These are phyloP conservation scores for Sarcophaga caerulescens DNA, from an alignment of 2,888 invertebrate genomes.

Conservation along the genomic window DNA sequence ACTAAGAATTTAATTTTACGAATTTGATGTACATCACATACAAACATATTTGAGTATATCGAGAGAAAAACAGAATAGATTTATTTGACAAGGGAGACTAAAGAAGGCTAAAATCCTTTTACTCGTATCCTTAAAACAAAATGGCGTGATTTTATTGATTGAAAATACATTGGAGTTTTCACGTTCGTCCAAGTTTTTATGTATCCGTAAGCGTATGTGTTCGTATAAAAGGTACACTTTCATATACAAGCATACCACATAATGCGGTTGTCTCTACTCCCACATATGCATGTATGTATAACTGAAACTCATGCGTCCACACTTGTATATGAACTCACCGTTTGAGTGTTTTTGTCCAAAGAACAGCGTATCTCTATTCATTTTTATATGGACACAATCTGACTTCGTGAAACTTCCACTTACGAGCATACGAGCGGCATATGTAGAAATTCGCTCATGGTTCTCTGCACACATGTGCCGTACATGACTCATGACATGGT, in stretches of 20 bases:
- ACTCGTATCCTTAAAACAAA: slow-evolving; percentile 55
- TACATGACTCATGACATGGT: slow-evolving; percentile 45
- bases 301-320: background rate
- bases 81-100: background rate
- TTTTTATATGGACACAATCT: slow-evolving; percentile 33
- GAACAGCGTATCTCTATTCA: slow-evolving; percentile 17
- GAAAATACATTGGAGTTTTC: slow-evolving; percentile 60
- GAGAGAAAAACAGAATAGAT: background rate
- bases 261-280: slow-evolving; percentile 51
- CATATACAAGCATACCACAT: slow-evolving; percentile 37
- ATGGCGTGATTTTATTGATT: slow-evolving; percentile 68
- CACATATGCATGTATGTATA: slow-evolving; percentile 34
- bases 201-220: background rate
- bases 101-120: slow-evolving; percentile 38
- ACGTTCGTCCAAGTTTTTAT: background rate
- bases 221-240: background rate
- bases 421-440: background rate
- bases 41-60: no score
- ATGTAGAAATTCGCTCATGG: slow-evolving; percentile 47
- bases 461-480: slow-evolving; percentile 67
- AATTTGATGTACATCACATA: no score
- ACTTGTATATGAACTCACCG: background rate
- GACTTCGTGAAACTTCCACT: slow-evolving; percentile 8
- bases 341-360: slow-evolving; percentile 3
- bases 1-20: no score